A percentile compares a stretch with the other conserved stretches of the same genome.
phyloP scores from a whole-genome alignment of 2,797 vertebrate genomes.

The Diplodus sargus region DNA sequence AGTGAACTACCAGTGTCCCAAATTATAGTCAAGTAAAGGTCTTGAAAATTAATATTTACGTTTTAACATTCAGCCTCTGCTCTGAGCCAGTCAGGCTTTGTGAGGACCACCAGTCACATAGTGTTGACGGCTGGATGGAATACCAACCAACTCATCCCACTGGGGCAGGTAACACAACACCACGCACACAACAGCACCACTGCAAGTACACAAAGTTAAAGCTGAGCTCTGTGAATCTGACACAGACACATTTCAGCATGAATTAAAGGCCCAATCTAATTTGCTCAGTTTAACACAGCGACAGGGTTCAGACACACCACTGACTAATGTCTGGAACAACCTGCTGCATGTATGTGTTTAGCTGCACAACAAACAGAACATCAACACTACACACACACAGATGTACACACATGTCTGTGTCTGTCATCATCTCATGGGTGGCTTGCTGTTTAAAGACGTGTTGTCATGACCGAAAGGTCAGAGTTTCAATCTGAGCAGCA shows the following conservation, averaged over 20 bases:
- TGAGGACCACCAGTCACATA: conserved; percentile 40
- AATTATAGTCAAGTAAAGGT: not conserved
- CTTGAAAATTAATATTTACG: not conserved
- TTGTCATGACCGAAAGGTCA: conserved; percentile 61
- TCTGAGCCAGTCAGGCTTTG: conserved; percentile 36
- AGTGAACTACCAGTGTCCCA: not conserved
- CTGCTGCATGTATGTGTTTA: conserved; percentile 33
- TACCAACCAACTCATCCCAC: conserved; percentile 52
- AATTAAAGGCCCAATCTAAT: conserved; percentile 18
- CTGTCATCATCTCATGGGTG: conserved; percentile 62
- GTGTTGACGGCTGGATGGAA: conserved; percentile 50
- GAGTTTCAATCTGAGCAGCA: conserved; percentile 26
- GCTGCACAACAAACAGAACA: conserved; percentile 10
- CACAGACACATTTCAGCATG: conserved; percentile 18
- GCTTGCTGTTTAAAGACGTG: conserved; percentile 60
- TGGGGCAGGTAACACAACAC: conserved; percentile 52
- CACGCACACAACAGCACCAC: conserved; percentile 14
- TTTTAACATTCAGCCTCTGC: conserved; percentile 6
- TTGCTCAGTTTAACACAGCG: not conserved
- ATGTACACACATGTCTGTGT: conserved; percentile 15
- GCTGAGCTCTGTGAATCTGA: conserved; percentile 15
- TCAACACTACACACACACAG: conserved; percentile 6
- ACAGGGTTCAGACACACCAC: conserved; percentile 12
- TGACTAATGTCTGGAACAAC: conserved; percentile 60
- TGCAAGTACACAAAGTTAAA: conserved; percentile 19